phyloP scores from a whole-genome alignment of 2,888 invertebrate species.

The Trissoscelio sp. region DNA sequence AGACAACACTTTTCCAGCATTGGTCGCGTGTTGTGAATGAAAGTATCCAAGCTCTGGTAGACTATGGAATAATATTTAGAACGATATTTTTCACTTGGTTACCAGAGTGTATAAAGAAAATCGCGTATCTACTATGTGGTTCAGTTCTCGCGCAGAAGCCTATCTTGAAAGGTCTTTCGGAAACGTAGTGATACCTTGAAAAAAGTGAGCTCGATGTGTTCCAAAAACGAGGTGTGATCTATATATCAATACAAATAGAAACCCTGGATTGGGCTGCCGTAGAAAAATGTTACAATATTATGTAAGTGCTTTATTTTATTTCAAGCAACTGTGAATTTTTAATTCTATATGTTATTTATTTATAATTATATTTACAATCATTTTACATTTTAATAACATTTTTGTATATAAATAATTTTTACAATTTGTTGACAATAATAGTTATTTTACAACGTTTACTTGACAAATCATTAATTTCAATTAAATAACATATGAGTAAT shows the following conservation, averaged over 20 bases:
- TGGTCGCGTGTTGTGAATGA: constrained; percentile 83
- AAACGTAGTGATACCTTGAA: constrained; percentile 54
- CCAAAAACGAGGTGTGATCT: constrained; percentile 54
- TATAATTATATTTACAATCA: no score
- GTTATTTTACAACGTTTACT: no score
- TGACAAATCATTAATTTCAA: no score
- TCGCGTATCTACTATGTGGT: constrained; percentile 82
- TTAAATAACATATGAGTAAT: no score
- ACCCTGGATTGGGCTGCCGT: constrained; percentile 45
- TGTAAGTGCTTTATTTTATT: no score
- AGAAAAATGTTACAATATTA: constrained; percentile 76
- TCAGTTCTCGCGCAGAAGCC: constrained; percentile 82
- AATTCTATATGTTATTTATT: no score
- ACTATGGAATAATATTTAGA: constrained; percentile 83
- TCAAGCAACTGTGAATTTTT: no score
- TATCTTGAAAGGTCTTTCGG: constrained; percentile 76
- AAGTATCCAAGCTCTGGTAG: constrained; percentile 80
- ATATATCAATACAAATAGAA: constrained; percentile 32
- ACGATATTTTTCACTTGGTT: constrained; percentile 84
- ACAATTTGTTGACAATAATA: no score
- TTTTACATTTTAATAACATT: no score
- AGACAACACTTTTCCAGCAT: constrained; percentile 80
- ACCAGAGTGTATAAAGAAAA: constrained; percentile 84
- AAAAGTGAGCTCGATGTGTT: constrained; percentile 69
- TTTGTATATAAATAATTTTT: no score